phyloP scores from a whole-genome alignment of 2,113 vertebrate species.

The Oryzias curvinotus region DNA sequence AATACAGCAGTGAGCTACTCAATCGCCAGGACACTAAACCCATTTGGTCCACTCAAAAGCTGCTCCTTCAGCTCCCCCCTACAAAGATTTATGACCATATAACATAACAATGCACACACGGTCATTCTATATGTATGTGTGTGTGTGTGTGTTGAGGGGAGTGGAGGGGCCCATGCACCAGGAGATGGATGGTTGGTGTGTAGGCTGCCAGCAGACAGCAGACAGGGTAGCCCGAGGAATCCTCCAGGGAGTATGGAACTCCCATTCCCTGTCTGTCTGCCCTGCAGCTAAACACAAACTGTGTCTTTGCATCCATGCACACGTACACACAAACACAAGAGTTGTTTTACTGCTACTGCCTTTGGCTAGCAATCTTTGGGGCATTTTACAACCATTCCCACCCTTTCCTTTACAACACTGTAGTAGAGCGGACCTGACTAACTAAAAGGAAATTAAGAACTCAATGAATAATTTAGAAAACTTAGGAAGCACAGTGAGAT shows the following conservation, averaged over 20 bases:
- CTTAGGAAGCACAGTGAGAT: conserved; percentile 58
- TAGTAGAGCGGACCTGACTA: conserved; percentile 49
- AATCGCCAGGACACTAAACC: conserved; percentile 41
- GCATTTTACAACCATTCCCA: conserved; percentile 71
- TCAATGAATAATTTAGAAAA: conserved; percentile 69
- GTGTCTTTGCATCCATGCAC: conserved; percentile 23
- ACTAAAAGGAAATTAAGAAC: conserved; percentile 72
- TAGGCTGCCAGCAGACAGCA: conserved; percentile 78
- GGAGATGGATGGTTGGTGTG: conserved; percentile 78
- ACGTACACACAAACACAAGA: conserved; percentile 36
- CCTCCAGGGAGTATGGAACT: conserved; percentile 79
- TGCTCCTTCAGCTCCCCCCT: conserved; percentile 45
- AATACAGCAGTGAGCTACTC: conserved; percentile 24
- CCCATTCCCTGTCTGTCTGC: conserved; percentile 78
- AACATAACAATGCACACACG: conserved; percentile 75
- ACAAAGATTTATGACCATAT: conserved; percentile 77
- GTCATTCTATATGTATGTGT: conserved; percentile 53
- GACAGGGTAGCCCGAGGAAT: conserved; percentile 73
- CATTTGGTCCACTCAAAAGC: conserved; percentile 46
- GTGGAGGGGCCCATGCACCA: conserved; percentile 61
- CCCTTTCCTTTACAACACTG: conserved; percentile 52
- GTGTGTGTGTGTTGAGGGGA: conserved; percentile 41
- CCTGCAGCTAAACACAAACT: conserved; percentile 73
- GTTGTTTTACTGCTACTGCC: conserved; percentile 73
- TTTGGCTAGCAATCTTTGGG: conserved; percentile 73